These are phyloP conservation scores for Amitus sp. DNA, from an alignment of 2,888 invertebrate genomes.

Conservation along the genomic window DNA sequence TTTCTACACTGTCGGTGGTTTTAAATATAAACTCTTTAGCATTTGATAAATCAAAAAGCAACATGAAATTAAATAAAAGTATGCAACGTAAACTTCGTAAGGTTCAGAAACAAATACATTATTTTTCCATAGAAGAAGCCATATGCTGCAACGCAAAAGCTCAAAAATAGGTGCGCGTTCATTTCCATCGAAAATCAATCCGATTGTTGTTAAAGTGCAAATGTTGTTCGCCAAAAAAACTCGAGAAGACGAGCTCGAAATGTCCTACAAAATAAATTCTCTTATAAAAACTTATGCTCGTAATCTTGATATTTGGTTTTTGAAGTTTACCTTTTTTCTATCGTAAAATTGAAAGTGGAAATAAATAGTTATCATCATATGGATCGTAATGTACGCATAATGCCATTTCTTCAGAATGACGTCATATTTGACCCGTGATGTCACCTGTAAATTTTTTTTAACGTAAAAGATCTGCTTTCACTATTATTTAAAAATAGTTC, in stretches of 20 bases:
- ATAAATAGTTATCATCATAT: constrained; percentile 74
- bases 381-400: constrained; percentile 73
- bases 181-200: constrained; percentile 77
- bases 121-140: constrained; percentile 65
- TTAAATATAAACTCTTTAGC: constrained; percentile 7
- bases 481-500: constrained; percentile 3
- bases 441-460: constrained; percentile 73
- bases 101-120: constrained; percentile 7
- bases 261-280: constrained; percentile 69
- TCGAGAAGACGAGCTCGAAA: constrained; percentile 71
- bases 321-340: constrained; percentile 72
- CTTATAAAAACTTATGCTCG: constrained; percentile 17
- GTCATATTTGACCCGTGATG: constrained; percentile 75
- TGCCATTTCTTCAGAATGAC: constrained; percentile 75
- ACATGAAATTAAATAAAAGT: constrained; percentile 19
- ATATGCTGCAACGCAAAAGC: constrained; percentile 73
- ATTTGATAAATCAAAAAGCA: constrained; percentile 22
- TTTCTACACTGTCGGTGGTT: no score
- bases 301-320: no score
- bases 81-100: constrained; percentile 16
- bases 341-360: constrained; percentile 75
- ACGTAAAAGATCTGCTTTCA: no score
- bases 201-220: constrained; percentile 75
- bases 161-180: constrained; percentile 73
- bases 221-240: constrained; percentile 74